Base-by-base conservation (phyloP, 2,113 vertebrate genomes). In the Candoia aspera region DNA sequence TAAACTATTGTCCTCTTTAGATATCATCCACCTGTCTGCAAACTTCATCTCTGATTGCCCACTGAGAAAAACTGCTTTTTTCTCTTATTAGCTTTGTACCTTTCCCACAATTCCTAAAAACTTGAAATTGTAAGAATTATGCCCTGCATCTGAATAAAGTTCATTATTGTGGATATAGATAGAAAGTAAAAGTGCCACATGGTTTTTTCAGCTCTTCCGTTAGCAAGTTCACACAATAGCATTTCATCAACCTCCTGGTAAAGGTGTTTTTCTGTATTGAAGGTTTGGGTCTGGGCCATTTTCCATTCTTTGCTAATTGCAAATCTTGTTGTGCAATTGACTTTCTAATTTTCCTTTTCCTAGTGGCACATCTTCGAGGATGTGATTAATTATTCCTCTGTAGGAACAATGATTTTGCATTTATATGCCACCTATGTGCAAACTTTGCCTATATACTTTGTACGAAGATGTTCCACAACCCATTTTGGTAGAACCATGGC, bases 261-360 rank as follows among this genome's bases (percentile, higher is more conserved):
- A 92, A 83, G 64, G 62, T 29, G 79, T 73, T 88, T 79, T 88
- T 21, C 8, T 29, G 23, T 15, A 26, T 57, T 87, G 59, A 26
- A 62, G 21, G 15, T 79, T 42, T 42, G 21, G 23, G 21, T 87
- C 37, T 68, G 29, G 13, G n/a, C 33, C 60, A 68, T 68, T 64
- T 21, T 86, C 64, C 84, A 86, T 64, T 91, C 59, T 68, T 91
- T n/a, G 13, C 86, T 88, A 92, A 92, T 83, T 88, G 54, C 37
- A 92, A 83, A 83, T 83, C 64, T 88, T 87, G 26, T 68, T 59
- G 37, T 83, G 86, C 64, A 46, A 55, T 33, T 83, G 86, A 83
- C 86, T 88, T 92, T 83, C 54, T 83, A 83, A 92, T 88, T 88
- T 60, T 49, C 6, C 24, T 24, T 21, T 68, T 87, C 49, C 19